Percentiles rank a stretch among this genome's conserved stretches.
phyloP scores from a whole-genome alignment of 2,797 vertebrate species.

The Labroides dimidiatus region DNA sequence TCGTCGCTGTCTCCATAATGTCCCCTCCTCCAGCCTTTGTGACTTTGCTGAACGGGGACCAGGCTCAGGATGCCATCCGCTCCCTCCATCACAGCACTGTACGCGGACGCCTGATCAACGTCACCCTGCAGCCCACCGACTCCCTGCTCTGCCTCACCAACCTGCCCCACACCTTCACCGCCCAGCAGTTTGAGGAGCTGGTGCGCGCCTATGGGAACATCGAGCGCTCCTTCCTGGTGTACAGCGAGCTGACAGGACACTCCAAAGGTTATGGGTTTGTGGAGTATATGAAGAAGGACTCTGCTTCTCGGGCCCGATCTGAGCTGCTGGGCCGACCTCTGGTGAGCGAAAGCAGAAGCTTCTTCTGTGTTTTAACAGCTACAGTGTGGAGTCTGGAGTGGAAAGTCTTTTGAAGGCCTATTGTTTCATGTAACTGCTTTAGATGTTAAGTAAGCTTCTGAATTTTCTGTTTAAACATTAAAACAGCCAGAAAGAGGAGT shows the following conservation, averaged over 20 bases:
- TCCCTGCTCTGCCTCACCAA: slow-evolving; percentile 96
- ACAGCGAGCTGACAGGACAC: slow-evolving; percentile 91
- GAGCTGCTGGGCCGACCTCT: slow-evolving; percentile 91
- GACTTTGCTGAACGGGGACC: slow-evolving; percentile 95
- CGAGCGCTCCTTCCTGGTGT: slow-evolving; percentile 96
- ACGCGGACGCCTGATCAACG: slow-evolving; percentile 91
- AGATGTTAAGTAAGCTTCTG: no score
- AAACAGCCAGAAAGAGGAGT: no score
- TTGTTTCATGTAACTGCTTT: no score
- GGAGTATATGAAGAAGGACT: slow-evolving; percentile 99
- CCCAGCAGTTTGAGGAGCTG: slow-evolving; percentile 93
- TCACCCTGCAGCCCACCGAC: slow-evolving; percentile 96
- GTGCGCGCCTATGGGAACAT: slow-evolving; percentile 94
- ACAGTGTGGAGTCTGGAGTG: no score
- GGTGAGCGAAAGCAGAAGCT: slow-evolving; percentile 52
- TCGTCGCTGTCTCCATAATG: slow-evolving; percentile 74
- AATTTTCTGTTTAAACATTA: no score
- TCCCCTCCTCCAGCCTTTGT: slow-evolving; percentile 92
- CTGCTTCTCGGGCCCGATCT: slow-evolving; percentile 92
- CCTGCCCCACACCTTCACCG: slow-evolving; percentile 88
- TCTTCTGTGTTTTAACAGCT: no score
- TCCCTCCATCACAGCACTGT: slow-evolving; percentile 91
- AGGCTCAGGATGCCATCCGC: slow-evolving; percentile 94
- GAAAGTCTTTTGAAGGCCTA: no score
- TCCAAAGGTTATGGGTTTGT: slow-evolving; percentile 98